phyloP scores from a whole-genome alignment of 2,888 invertebrate species.

The Pristionchus exspectatus region DNA sequence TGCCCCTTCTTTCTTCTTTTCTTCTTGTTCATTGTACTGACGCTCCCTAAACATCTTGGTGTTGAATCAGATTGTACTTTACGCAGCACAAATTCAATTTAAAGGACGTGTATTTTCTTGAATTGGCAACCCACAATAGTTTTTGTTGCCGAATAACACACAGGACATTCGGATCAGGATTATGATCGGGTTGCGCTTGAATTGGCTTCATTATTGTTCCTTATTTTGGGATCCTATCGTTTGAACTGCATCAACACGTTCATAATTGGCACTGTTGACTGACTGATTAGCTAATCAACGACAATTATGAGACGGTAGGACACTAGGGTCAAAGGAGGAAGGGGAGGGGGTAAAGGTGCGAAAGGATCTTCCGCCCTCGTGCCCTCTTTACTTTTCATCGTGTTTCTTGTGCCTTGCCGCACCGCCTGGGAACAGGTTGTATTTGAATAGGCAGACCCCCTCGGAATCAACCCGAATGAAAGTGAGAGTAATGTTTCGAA shows the following conservation, averaged over 20 bases:
- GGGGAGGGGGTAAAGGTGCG: not conserved
- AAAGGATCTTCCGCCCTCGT: not conserved
- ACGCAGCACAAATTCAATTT: too few species aligned
- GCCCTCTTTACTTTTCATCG: not conserved
- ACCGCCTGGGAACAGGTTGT: not conserved
- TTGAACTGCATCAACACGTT: not conserved
- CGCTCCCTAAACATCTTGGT: not conserved
- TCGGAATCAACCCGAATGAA: not conserved
- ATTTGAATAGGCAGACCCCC: not conserved
- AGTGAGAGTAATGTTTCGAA: conserved; percentile 2
- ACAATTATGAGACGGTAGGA: too few species aligned
- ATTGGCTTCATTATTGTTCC: too few species aligned
- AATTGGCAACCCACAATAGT: too few species aligned
- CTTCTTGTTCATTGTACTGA: not conserved
- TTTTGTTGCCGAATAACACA: too few species aligned
- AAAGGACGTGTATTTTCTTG: too few species aligned
- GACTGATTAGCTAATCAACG: too few species aligned
- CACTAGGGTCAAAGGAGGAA: not conserved
- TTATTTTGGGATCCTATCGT: too few species aligned
- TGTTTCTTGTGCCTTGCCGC: not conserved
- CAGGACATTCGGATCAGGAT: too few species aligned
- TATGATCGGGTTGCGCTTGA: too few species aligned
- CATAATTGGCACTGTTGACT: too few species aligned
- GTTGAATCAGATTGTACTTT: not conserved
- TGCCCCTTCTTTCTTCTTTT: not conserved